These are phyloP conservation scores for Lepisosteus oculatus DNA, from an alignment of 2,113 vertebrate genomes.

Conservation along the genomic window DNA sequence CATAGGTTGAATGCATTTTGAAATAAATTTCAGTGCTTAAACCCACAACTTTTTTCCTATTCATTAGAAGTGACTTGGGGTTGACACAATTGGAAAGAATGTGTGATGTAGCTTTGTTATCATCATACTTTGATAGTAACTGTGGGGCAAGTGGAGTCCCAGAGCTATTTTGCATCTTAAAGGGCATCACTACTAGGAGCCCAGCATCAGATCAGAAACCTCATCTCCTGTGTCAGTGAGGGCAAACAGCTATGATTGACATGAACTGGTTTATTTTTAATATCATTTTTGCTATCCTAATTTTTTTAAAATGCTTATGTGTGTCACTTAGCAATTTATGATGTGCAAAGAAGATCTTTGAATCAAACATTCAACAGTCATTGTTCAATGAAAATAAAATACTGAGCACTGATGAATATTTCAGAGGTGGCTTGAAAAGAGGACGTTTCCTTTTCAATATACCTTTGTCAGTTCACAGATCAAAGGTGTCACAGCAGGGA, in stretches of 20 bases:
- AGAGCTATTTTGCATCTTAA: conserved; percentile 45
- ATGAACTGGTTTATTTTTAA: conserved; percentile 22
- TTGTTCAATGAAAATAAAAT: no score
- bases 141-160: conserved; percentile 20
- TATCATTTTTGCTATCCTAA: no score
- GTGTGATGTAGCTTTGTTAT: conserved; percentile 16
- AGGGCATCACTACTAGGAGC: conserved; percentile 31
- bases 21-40: background rate
- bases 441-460: no score
- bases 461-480: no score
- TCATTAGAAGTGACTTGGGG: conserved; percentile 28
- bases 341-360: no score
- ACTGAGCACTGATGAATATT: no score
- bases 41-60: conserved; percentile 28
- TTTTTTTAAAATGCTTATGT: no score
- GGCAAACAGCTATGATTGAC: conserved; percentile 42
- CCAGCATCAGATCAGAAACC: conserved; percentile 40
- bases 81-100: background rate
- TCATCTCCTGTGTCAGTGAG: conserved; percentile 37
- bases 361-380: no score
- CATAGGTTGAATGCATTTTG: background rate
- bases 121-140: conserved; percentile 37
- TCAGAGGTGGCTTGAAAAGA: no score
- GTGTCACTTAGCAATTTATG: no score
- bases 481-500: no score